phyloP scores from a whole-genome alignment of 2,888 invertebrate species.

The Eutolmus rufibarbis region DNA sequence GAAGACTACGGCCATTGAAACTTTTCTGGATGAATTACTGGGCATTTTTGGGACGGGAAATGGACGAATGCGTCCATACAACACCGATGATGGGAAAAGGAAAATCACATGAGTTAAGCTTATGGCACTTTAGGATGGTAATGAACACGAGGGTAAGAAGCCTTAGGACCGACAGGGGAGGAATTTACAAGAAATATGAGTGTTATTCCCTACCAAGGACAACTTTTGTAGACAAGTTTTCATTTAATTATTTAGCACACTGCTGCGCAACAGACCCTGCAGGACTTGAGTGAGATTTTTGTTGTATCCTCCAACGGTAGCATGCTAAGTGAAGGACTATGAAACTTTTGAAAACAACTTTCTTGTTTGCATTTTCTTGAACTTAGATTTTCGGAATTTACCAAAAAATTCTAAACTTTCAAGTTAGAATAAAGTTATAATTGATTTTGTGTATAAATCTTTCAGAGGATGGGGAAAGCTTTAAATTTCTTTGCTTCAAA shows the following conservation, averaged over 20 bases:
- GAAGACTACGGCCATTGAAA: not conserved
- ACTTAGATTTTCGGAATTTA: not conserved
- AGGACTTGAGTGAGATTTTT: not conserved
- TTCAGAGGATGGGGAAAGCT: not conserved
- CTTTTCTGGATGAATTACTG: not conserved
- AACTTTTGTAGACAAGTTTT: not conserved
- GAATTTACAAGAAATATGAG: not conserved
- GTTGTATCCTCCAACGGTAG: not conserved
- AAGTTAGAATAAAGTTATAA: not conserved
- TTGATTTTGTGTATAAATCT: not conserved
- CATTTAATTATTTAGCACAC: not conserved
- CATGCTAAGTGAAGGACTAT: not conserved
- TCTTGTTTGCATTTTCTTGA: not conserved
- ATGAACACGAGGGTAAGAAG: not conserved
- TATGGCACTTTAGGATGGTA: not conserved
- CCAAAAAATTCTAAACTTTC: not conserved
- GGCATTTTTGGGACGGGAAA: not conserved
- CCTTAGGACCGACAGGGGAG: not conserved
- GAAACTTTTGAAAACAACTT: not conserved
- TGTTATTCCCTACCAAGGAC: not conserved
- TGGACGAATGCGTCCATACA: not conserved
- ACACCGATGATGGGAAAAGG: not conserved
- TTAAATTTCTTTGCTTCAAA: not conserved
- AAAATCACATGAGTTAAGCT: not conserved
- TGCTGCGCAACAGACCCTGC: not conserved